Base-by-base conservation (phyloP, 2,797 vertebrate genomes). In the Sphenodon punctatus region DNA sequence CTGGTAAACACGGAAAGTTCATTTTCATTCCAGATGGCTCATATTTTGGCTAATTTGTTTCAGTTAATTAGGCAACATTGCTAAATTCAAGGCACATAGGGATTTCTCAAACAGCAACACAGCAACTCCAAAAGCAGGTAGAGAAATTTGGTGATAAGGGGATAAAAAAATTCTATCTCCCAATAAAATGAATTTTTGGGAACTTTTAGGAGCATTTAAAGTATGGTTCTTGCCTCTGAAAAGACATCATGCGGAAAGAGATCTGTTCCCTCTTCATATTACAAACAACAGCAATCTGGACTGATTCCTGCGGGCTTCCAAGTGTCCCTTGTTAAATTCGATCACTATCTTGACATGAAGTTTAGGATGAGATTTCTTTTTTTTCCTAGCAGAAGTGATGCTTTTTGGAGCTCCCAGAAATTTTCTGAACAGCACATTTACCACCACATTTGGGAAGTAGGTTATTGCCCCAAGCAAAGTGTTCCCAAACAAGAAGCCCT, bases 1-100 rank as follows among this genome's bases (percentile, higher is more conserved):
- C 74, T 88, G 81, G 82, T 74, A 88, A 82, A 83, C 68, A 58
- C 0, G 12, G 66, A 91, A 78, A 74, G 80, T 84, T 92, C 88
- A 76, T 93, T 94, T 95, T 89, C 84, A 90, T 92, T 93, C 91
- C 93, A 94, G 92, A 95, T 92, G 91, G 90, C 78, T 94, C 87
- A 77, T 75, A 88, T 87, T 93, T 93, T 84, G 78, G 87, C 78
- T 92, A 83, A 94, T 94, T 92, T 92, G 87, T 92, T 94, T 89
- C 89, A 92, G 87, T 86, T 92, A 90, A 93, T 89, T 90, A 94
- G 84, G 67, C 88, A 93, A 91, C 66, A 87, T 76, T 78, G 72
- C 27, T 88, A 87, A 91, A 90, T 81, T 82, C 78, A 68, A 58
- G 70, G 49, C 51, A 75, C 84, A 32, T 51, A 20, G 65, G 64